These are phyloP conservation scores for Zaprionus davidi DNA, from an alignment of 1,140 invertebrate genomes.

Conservation along the genomic window DNA sequence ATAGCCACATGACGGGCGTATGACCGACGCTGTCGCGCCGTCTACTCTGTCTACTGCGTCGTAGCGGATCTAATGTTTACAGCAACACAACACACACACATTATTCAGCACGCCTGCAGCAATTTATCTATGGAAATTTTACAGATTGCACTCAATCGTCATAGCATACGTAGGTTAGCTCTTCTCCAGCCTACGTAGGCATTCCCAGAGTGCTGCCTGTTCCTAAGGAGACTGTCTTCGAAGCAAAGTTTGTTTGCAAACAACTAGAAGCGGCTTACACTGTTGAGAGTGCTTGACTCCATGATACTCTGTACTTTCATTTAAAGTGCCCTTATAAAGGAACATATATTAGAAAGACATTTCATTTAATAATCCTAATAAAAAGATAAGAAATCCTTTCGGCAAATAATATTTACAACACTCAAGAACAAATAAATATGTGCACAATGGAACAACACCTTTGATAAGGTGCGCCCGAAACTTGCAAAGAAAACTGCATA, in stretches of 20 bases:
- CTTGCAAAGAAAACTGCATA: background rate
- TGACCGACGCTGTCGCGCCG: slow-evolving; percentile 41
- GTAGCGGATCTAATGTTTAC: slow-evolving; percentile 56
- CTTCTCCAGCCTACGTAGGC: background rate
- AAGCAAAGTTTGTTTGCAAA: background rate
- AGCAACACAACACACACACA: slow-evolving; percentile 3
- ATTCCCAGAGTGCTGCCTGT: background rate
- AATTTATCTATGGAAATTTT: slow-evolving; percentile 49
- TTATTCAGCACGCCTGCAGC: slow-evolving; percentile 1
- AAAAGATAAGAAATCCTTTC: background rate
- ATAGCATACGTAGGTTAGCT: background rate
- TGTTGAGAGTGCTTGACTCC: background rate
- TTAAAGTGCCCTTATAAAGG: background rate
- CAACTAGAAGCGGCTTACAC: background rate
- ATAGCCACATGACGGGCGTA: slow-evolving; percentile 76
- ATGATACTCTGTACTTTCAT: background rate
- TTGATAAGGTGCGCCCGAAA: background rate
- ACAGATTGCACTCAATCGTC: slow-evolving; percentile 33
- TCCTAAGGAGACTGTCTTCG: background rate
- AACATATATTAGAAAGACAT: background rate
- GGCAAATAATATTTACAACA: background rate
- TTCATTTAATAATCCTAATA: background rate
- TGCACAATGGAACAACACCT: background rate
- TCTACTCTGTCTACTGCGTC: slow-evolving; percentile 31
- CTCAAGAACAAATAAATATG: background rate